Conservation (phyloP, 2,888 invertebrate species). For the Tineola bisselliella region DNA sequence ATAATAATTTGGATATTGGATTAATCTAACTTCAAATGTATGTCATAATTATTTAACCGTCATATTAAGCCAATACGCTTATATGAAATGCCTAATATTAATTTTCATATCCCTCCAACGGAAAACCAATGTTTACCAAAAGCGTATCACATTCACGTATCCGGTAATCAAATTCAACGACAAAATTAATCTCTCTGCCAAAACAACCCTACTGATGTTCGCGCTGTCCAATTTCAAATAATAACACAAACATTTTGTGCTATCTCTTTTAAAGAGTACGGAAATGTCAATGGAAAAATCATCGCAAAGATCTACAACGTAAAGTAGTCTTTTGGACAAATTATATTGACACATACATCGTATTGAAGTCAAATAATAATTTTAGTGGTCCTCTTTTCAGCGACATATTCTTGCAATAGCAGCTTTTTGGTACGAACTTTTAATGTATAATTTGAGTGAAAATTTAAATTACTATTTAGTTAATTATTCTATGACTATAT, state of each 20-base stretch:
- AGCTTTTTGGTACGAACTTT: neutral
- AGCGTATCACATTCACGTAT: conserved; percentile 15
- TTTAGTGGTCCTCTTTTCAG: neutral
- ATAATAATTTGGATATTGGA: too few relatives aligned
- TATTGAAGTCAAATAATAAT: neutral
- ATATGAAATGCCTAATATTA: conserved; percentile 1
- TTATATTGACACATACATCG: neutral
- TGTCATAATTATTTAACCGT: neutral
- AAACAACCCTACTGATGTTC: conserved; percentile 25
- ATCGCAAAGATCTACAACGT: neutral
- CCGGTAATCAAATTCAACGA: conserved; percentile 33
- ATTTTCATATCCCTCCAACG: conserved; percentile 1
- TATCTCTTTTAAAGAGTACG: neutral
- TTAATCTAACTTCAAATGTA: too few relatives aligned
- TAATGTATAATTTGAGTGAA: neutral
- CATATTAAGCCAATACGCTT: neutral
- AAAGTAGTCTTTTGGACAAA: neutral
- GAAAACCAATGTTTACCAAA: conserved; percentile 8
- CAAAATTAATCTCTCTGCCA: conserved; percentile 40
- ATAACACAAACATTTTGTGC: conserved; percentile 31
- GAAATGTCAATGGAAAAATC: neutral
- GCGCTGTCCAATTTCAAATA: conserved; percentile 43
- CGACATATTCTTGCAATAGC: neutral
- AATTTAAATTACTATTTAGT: neutral
- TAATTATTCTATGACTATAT: too few relatives aligned